These are phyloP conservation scores for Drosophila orena DNA, from an alignment of 1,140 invertebrate species.

Conservation along the genomic window DNA sequence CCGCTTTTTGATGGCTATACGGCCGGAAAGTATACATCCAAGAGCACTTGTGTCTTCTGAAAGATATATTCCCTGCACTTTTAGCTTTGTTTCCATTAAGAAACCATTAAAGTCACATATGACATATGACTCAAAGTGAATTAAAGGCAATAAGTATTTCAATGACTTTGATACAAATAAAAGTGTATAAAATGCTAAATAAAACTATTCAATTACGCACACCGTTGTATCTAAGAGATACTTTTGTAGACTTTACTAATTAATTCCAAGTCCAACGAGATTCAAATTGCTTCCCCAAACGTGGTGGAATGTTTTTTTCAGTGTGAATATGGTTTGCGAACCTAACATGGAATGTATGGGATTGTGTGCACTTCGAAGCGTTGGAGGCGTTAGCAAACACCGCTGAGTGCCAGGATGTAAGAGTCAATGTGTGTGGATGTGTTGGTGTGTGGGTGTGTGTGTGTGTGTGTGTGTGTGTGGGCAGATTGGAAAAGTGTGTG, in stretches of 20 bases:
- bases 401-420: constrained; percentile 41
- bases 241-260: neutral
- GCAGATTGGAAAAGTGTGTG: neutral
- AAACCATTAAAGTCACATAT: too few species aligned
- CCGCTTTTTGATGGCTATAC: too few species aligned
- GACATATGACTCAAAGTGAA: too few species aligned
- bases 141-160: too few species aligned
- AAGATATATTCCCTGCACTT: too few species aligned
- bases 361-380: constrained; percentile 9
- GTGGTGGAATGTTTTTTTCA: neutral
- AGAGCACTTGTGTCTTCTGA: too few species aligned
- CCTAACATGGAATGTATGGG: constrained; percentile 14
- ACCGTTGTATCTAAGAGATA: neutral
- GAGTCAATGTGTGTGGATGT: neutral
- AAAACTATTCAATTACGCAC: too few species aligned
- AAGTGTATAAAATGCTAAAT: neutral
- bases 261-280: neutral
- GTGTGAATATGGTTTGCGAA: neutral
- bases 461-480: neutral
- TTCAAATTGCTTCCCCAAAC: neutral
- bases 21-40: too few species aligned
- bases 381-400: constrained; percentile 30
- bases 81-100: too few species aligned
- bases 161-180: neutral
- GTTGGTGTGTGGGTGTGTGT: neutral